Conservation (phyloP, 2,113 vertebrate species). For the Lampris megalopsis region DNA sequence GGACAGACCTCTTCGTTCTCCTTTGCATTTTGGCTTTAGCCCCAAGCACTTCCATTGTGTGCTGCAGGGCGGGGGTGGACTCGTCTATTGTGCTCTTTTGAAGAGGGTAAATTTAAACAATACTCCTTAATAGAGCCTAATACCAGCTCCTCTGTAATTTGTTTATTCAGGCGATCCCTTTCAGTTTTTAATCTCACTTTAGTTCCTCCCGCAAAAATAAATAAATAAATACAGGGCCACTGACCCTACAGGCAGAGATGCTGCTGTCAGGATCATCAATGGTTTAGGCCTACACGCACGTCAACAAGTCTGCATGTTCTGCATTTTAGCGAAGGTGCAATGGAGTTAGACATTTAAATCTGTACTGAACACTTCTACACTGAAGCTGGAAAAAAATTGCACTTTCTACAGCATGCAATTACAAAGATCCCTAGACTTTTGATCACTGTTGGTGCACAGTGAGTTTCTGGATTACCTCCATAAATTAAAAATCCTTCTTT, state of each 20-base stretch:
- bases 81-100: constrained; percentile 53
- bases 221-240: constrained; percentile 21
- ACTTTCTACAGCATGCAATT: too few species aligned
- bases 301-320: neutral
- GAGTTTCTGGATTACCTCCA: neutral
- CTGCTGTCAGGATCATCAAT: neutral
- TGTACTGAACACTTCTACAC: too few species aligned
- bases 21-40: neutral
- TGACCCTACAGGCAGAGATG: constrained; percentile 20
- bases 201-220: constrained; percentile 33
- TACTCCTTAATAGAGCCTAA: constrained; percentile 52
- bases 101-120: constrained; percentile 62
- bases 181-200: constrained; percentile 62
- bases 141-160: constrained; percentile 54
- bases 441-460: neutral
- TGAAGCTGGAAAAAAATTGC: too few species aligned
- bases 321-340: neutral
- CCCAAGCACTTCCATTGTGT: constrained; percentile 51
- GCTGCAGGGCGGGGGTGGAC: constrained; percentile 41
- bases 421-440: neutral
- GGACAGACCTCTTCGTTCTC: constrained; percentile 7
- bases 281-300: neutral
- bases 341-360: too few species aligned
- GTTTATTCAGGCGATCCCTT: constrained; percentile 58
- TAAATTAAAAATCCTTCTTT: neutral